Percentiles rank a stretch among this genome's conserved stretches.
phyloP scores from a whole-genome alignment of 2,113 vertebrate species.

The Tupaia tana region DNA sequence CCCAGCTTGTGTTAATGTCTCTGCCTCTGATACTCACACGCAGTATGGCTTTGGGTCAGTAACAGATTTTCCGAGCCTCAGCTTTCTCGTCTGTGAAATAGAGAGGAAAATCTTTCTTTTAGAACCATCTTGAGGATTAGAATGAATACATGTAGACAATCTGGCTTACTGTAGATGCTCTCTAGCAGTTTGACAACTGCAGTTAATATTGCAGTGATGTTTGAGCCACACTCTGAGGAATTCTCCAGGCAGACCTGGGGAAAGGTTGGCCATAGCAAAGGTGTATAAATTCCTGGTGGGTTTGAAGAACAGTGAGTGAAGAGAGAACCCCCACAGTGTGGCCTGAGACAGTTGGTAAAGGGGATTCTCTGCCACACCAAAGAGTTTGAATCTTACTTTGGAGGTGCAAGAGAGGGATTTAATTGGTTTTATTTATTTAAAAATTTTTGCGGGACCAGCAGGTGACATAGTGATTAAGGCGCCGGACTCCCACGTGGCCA shows the following conservation, averaged over 20 bases:
- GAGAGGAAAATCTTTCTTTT: background rate
- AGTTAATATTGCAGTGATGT: background rate
- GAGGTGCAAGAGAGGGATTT: background rate
- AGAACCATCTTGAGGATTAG: background rate
- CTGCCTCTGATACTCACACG: background rate
- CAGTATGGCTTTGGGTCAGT: background rate
- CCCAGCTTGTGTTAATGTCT: background rate
- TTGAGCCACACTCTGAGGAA: background rate
- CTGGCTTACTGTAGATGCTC: background rate
- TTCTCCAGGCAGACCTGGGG: background rate
- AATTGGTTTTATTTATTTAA: too few relatives aligned
- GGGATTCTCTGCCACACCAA: accelerated
- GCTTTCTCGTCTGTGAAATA: background rate
- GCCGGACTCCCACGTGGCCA: too few relatives aligned
- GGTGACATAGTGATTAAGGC: too few relatives aligned
- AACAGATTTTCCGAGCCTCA: background rate
- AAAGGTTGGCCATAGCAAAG: background rate
- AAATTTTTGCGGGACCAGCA: too few relatives aligned
- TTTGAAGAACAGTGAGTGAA: background rate
- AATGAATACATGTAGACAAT: background rate
- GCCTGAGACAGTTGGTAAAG: background rate
- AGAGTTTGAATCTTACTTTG: background rate
- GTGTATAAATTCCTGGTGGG: background rate
- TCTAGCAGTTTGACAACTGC: background rate
- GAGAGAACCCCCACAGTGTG: background rate